Percentiles rank a stretch among this genome's conserved stretches.
Evolutionary conservation across 1,140 invertebrate genomes (phyloP).

Genomic region (Calycopis cecrops): DNA sequence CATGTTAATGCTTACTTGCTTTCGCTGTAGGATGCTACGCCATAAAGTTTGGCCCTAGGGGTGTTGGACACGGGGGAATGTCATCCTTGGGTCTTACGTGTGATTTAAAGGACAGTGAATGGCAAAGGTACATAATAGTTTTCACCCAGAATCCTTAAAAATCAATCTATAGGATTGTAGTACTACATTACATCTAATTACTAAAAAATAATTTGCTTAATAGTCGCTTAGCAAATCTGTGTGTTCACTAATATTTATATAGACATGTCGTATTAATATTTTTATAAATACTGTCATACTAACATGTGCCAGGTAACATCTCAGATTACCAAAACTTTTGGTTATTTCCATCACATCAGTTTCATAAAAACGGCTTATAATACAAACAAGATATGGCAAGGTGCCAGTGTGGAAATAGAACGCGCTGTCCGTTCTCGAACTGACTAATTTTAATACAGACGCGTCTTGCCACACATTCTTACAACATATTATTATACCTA

Average conservation of each 20-base stretch:
- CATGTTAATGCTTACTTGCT: conserved; percentile 64
- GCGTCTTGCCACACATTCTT: conserved; percentile 53
- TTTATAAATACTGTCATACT: conserved; percentile 7
- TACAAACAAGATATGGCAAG: conserved; percentile 71
- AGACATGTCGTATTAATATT: conserved; percentile 9
- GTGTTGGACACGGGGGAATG: conserved; percentile 91
- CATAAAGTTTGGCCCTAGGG: conserved; percentile 90
- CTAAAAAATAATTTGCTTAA: conserved; percentile 43
- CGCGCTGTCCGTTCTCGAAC: conserved; percentile 61
- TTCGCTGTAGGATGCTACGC: conserved; percentile 83
- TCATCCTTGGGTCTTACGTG: conserved; percentile 82
- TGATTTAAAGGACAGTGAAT: conserved; percentile 80
- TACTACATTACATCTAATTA: conserved; percentile 23
- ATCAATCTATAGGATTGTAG: conserved; percentile 39
- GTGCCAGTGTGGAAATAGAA: conserved; percentile 67
- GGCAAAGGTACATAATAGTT: conserved; percentile 76
- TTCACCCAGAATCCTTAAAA: conserved; percentile 25
- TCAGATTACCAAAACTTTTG: conserved; percentile 68
- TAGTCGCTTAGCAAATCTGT: conserved; percentile 47
- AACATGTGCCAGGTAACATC: conserved; percentile 26
- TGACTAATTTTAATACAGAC: conserved; percentile 67
- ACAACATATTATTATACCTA: conserved; percentile 42
- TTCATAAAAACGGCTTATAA: conserved; percentile 75
- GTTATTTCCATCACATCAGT: conserved; percentile 71
- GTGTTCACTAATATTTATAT: conserved; percentile 18